These are phyloP conservation scores for Venusia cambrica DNA, from an alignment of 2,888 invertebrate species.

Conservation along the genomic window DNA sequence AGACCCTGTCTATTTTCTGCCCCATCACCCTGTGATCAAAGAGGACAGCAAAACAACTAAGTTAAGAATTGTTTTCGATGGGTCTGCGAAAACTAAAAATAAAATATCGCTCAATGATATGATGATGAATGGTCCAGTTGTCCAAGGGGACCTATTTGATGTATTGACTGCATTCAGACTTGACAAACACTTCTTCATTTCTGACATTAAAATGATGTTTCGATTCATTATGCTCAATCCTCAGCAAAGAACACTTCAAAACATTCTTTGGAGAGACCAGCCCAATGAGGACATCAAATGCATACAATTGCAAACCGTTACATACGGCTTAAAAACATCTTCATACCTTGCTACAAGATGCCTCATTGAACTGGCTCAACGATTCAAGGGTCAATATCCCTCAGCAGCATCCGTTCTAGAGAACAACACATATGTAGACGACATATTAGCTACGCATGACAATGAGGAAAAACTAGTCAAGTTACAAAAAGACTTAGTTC, in stretches of 20 bases:
- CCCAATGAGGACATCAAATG: constrained; percentile 9
- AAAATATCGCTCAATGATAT: too few species aligned
- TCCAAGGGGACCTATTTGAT: constrained; percentile 24
- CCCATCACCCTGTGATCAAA: too few species aligned
- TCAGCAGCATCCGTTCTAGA: neutral
- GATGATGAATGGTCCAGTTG: constrained; percentile 23
- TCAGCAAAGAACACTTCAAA: constrained; percentile 14
- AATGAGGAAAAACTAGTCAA: neutral
- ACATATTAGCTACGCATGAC: neutral
- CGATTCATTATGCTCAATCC: constrained; percentile 6
- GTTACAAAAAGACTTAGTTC: neutral
- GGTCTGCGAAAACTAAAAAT: too few species aligned
- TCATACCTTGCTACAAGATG: constrained; percentile 20
- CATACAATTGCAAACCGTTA: constrained; percentile 8
- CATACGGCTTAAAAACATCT: constrained; percentile 13
- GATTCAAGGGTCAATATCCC: neutral
- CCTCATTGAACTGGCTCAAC: constrained; percentile 15
- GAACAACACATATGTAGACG: neutral
- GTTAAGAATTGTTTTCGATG: too few species aligned
- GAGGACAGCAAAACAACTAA: too few species aligned
- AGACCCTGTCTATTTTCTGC: too few species aligned
- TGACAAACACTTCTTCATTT: constrained; percentile 9
- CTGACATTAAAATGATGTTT: constrained; percentile 20
- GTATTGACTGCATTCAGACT: constrained; percentile 19
- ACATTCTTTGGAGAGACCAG: constrained; percentile 16